Conservation (phyloP, 2,797 vertebrate species). For the Sciurus vulgaris region DNA sequence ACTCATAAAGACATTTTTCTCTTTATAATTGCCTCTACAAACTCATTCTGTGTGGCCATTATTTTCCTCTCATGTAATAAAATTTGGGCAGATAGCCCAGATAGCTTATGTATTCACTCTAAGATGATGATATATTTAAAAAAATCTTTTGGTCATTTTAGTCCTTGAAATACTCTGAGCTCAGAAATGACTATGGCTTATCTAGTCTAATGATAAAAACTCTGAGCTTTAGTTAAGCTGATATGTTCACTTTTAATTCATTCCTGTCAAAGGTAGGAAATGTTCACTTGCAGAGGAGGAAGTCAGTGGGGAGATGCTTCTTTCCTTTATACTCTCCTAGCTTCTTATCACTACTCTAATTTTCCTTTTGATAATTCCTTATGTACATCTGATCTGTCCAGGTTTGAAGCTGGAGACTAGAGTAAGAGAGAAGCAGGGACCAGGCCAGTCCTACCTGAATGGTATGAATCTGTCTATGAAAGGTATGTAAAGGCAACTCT, state of each 20-base stretch:
- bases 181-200: neutral
- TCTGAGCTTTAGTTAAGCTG: neutral
- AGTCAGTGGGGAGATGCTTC: neutral
- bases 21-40: neutral
- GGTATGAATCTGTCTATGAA: neutral
- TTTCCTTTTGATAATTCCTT: neutral
- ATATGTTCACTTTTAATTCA: neutral
- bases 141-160: neutral
- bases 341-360: neutral
- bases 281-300: rapidly evolving
- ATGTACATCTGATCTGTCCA: neutral
- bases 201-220: neutral
- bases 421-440: too few relatives aligned
- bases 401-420: neutral
- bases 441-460: neutral
- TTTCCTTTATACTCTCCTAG: neutral
- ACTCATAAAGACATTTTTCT: neutral
- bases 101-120: slow-evolving; percentile 27
- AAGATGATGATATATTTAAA: neutral
- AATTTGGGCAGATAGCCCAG: slow-evolving; percentile 38
- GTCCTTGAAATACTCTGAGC: neutral
- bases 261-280: neutral
- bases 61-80: slow-evolving; percentile 38
- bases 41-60: neutral
- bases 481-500: neutral